A percentile compares a stretch with the other conserved stretches of the same genome.
Conservation (phyloP, 2,888 invertebrate species). For the Metacarcinus magister region DNA sequence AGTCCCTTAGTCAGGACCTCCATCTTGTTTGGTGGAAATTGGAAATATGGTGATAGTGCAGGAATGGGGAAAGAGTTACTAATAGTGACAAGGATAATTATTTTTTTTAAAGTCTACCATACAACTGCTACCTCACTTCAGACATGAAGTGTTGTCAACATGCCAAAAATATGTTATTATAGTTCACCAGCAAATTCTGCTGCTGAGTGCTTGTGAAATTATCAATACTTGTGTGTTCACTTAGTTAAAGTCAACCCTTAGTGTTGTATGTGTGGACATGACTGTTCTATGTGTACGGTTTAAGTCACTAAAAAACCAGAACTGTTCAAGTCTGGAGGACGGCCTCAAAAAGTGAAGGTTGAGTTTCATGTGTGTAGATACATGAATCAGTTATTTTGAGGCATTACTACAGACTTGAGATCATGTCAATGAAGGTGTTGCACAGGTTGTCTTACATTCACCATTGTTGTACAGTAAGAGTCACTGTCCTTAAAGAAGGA, state of each 20-base stretch:
- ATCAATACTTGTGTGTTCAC: neutral
- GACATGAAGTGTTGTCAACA: constrained; percentile 20
- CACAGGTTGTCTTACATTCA: neutral
- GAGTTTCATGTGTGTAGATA: neutral
- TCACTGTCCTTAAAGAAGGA: neutral
- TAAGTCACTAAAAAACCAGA: neutral
- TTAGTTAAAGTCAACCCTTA: neutral
- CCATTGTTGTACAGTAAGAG: neutral
- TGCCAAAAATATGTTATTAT: constrained; percentile 41
- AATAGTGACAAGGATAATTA: neutral
- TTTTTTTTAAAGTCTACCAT: neutral
- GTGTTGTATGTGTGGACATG: neutral
- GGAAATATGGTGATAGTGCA: neutral
- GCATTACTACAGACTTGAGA: neutral
- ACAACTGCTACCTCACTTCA: constrained; percentile 49
- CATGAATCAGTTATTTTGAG: neutral
- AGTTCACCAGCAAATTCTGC: neutral
- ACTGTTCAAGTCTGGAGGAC: neutral
- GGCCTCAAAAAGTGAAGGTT: neutral
- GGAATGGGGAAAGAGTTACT: neutral
- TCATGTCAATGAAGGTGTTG: neutral
- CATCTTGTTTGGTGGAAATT: neutral
- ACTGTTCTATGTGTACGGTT: neutral
- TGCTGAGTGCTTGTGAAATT: neutral
- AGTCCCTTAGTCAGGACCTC: neutral